Base-by-base conservation (phyloP, 2,113 vertebrate species). In the Perca fluviatilis region DNA sequence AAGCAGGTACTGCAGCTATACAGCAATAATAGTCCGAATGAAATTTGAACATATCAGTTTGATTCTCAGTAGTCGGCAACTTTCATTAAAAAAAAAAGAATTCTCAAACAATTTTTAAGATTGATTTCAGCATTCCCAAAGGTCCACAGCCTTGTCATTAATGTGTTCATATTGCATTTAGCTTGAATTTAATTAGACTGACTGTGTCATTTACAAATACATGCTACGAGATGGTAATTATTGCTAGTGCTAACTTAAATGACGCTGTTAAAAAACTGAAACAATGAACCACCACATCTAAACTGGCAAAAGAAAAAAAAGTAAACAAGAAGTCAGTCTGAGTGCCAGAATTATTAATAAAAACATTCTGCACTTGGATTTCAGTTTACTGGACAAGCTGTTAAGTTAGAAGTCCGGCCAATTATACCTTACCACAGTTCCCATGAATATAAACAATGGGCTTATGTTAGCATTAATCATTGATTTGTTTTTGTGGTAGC, bases 1-100 rank as follows among this genome's bases (percentile, higher is more conserved):
- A 88, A 91, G 83, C 80, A 84, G 83, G 80, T 65, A 57, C 77
- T 79, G 63, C 84, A 66, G 77, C 79, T 72, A 53, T 19, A 77
- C 61, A 74, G 74, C 51, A 50, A 54, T 64, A 83, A 83, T 40
- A 73, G 70, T 76, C 49, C 1, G 16, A 65, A 60, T 73, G 60
- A 78, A 73, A 78, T 83, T 77, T 62, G 25, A 77, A 85, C 30
- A 46, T 63, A 25, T 80, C 33, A 61, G 54, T 54, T 10, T 50
- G 36, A 76, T 63, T 70, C 25, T 69, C 25, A 16, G 49, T 25
- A 46, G 23, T 46, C 9, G n/a, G 53, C 6, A 12, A 36, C 36
- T 12, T 19, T 27, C 14, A 70, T 53, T 9, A 11, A 43, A 43
- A 43, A 43, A 40, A 40, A 9, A 40, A 40, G 1, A 9, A 40